Evolutionary conservation across 1,140 invertebrate genomes (phyloP).

Genomic region (Polypedilum vanderplanki): DNA sequence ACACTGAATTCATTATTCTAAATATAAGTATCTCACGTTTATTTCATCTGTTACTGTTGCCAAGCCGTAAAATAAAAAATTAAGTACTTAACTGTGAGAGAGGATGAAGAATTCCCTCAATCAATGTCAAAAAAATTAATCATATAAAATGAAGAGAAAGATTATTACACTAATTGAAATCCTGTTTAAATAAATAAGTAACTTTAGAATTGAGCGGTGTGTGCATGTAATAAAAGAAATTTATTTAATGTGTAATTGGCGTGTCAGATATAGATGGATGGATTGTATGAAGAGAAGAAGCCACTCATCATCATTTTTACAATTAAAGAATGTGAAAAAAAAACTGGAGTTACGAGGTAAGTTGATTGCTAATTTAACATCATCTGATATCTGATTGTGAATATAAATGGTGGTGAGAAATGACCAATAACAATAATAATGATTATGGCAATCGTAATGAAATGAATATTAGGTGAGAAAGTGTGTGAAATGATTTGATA

Average conservation of each 20-base stretch:
- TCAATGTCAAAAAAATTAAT: too few relatives aligned
- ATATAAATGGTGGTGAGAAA: background rate
- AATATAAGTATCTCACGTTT: too few relatives aligned
- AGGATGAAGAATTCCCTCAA: too few relatives aligned
- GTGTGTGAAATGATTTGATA: background rate
- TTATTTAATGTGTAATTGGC: constrained; percentile 13
- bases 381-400: background rate
- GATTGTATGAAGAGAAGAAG: background rate
- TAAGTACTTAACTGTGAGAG: too few relatives aligned
- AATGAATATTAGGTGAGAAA: constrained; percentile 2
- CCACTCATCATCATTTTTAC: background rate
- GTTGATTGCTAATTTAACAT: background rate
- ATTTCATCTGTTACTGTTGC: too few relatives aligned
- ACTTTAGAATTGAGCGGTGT: background rate
- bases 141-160: too few relatives aligned
- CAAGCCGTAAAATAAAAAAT: too few relatives aligned
- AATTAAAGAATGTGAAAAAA: background rate
- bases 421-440: background rate
- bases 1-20: too few relatives aligned
- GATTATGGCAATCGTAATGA: background rate
- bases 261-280: background rate
- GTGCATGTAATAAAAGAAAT: background rate
- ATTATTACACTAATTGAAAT: background rate
- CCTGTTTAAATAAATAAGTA: background rate
- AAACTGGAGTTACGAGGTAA: background rate